phyloP scores from a whole-genome alignment of 2,888 invertebrate species.

The Cerceris ruficornis region DNA sequence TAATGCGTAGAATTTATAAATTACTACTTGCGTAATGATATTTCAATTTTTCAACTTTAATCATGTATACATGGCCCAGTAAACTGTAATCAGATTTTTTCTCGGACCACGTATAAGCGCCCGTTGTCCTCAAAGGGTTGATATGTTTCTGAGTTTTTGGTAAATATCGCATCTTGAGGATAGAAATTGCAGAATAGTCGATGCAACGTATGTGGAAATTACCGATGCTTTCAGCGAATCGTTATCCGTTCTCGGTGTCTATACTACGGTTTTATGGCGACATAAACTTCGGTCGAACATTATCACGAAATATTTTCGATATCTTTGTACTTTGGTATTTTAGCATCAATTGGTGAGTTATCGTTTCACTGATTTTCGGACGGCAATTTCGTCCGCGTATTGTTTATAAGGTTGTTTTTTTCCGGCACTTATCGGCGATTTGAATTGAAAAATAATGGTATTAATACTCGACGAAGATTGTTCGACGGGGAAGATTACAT shows the following conservation, averaged over 20 bases:
- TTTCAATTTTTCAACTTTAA: too few species aligned
- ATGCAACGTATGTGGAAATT: conserved; percentile 48
- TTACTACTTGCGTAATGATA: too few species aligned
- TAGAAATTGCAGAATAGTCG: conserved; percentile 40
- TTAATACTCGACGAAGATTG: too few species aligned
- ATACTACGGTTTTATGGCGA: conserved; percentile 48
- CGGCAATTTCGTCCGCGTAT: conserved; percentile 20
- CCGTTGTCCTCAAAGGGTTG: too few species aligned
- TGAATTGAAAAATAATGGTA: too few species aligned
- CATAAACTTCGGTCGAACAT: conserved; percentile 49
- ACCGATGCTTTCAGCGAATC: conserved; percentile 57
- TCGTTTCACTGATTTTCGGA: conserved; percentile 23
- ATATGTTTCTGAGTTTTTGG: neutral
- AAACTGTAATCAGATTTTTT: too few species aligned
- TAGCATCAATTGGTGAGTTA: conserved; percentile 35
- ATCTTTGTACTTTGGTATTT: conserved; percentile 54
- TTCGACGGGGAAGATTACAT: too few species aligned
- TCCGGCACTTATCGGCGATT: too few species aligned
- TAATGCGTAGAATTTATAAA: too few species aligned
- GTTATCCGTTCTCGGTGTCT: conserved; percentile 50
- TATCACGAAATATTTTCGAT: conserved; percentile 45
- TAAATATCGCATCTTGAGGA: neutral
- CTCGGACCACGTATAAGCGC: too few species aligned
- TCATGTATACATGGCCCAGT: too few species aligned
- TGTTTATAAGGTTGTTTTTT: too few species aligned